Evolutionary conservation across 2,888 invertebrate species (phyloP), one percentile per base, ranked within the genome.

Genomic region (Osmoderma eremita): DNA sequence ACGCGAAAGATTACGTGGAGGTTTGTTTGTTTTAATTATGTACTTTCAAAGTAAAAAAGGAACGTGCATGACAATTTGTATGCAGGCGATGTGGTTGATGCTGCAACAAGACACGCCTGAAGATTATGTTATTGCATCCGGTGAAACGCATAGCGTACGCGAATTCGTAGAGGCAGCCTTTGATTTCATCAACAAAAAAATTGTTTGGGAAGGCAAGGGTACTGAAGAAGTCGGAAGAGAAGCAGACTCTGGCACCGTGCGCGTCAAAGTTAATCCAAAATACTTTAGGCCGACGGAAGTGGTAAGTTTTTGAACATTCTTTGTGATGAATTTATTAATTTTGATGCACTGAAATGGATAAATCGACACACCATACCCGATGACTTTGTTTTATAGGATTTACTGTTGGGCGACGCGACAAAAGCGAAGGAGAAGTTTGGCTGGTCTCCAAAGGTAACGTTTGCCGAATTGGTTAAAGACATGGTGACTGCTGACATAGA

Each of bases 261-360:
- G 98, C 30, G 92, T 99, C 17, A 90, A 87, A 78, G 90, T 99
- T 49, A 97, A 98, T 85, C 89, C 94, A 0, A 96, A 94, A 83
- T 98, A 92, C 86, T 98, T 97, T 83, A 88, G 99, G 69, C 98
- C 98, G 6, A 97, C 98, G 0, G 98, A 99, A 91, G 98, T 99
- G 77, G 96, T 92, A 80, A 87, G 91, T 50, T 54, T 24, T 13
- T 6, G 18, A 53, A 4, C n/a, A n/a, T n/a, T n/a, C n/a, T n/a
- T 30, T 1, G 3, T 30, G 30, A 30, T 30, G 30, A 6, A 3
- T 30, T 30, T 30, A 30, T 30, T 18, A 18, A 50, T 17, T 1
- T 15, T 18, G 13, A n/a, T 49, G 18, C 3, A 49, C 18, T 41
- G 8, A 3, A 12, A 13, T 41, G 41, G 3, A 41, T 41, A 41